Evolutionary conservation across 2,888 invertebrate genomes (phyloP).

Genomic region (Euplagia quadripunctaria): DNA sequence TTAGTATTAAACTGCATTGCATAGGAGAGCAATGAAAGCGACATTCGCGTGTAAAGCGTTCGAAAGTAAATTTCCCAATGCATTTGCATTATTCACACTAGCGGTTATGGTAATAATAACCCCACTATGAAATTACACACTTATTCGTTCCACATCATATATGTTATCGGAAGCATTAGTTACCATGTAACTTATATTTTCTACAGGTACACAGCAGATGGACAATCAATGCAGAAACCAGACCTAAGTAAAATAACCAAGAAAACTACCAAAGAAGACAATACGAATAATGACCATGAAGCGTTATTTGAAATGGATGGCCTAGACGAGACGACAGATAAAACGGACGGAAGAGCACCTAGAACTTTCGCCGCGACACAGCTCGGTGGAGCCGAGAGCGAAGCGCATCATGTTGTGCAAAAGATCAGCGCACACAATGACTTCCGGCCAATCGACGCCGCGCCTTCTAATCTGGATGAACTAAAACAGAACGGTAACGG

Average conservation of each 20-base stretch:
- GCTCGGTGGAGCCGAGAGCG: slow-evolving; percentile 79
- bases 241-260: slow-evolving; percentile 86
- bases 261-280: slow-evolving; percentile 71
- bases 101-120: slow-evolving; percentile 48
- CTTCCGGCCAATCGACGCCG: slow-evolving; percentile 87
- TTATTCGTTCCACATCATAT: slow-evolving; percentile 23
- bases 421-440: slow-evolving; percentile 89
- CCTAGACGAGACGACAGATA: slow-evolving; percentile 86
- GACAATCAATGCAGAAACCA: slow-evolving; percentile 85
- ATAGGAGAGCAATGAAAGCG: slow-evolving; percentile 52
- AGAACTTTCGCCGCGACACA: slow-evolving; percentile 87
- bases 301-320: slow-evolving; percentile 91
- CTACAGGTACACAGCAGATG: slow-evolving; percentile 88
- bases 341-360: slow-evolving; percentile 83
- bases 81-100: slow-evolving; percentile 50
- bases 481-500: slow-evolving; percentile 86
- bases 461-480: slow-evolving; percentile 75
- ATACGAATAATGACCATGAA: slow-evolving; percentile 81
- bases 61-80: slow-evolving; percentile 53
- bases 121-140: slow-evolving; percentile 41
- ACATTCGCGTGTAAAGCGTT: slow-evolving; percentile 60
- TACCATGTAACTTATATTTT: slow-evolving; percentile 34
- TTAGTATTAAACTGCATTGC: not conserved
- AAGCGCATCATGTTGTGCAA: slow-evolving; percentile 86
- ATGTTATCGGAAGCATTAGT: slow-evolving; percentile 18